Conservation (phyloP, 2,797 vertebrate species). For the Huso huso region DNA sequence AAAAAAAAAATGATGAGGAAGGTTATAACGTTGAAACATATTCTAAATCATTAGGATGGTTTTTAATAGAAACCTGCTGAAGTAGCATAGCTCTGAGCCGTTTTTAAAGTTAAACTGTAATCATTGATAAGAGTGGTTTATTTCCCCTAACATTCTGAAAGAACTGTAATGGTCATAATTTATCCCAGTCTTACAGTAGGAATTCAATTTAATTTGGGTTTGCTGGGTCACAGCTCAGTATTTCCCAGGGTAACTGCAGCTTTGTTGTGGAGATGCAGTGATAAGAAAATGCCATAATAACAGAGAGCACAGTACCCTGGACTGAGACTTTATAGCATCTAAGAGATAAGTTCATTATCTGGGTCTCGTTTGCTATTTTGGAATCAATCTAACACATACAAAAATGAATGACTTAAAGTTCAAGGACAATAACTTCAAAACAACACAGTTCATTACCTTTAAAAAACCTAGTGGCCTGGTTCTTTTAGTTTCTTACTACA, state of each 20-base stretch:
- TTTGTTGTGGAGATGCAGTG: constrained; percentile 6
- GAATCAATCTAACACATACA: too few relatives aligned
- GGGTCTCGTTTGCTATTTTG: too few relatives aligned
- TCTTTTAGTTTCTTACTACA: too few relatives aligned
- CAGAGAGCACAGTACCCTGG: constrained; percentile 6
- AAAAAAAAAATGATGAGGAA: too few relatives aligned
- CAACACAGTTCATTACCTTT: too few relatives aligned
- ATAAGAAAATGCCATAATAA: constrained; percentile 8
- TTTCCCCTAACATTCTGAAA: constrained; percentile 9
- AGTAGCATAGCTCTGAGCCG: neutral
- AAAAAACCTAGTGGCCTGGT: too few relatives aligned
- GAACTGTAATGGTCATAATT: constrained; percentile 14
- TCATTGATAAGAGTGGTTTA: constrained; percentile 16
- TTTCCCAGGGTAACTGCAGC: constrained; percentile 6
- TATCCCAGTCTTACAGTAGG: constrained; percentile 8
- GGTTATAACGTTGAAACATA: too few relatives aligned
- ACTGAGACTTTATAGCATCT: neutral
- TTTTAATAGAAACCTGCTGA: too few relatives aligned
- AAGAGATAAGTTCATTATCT: too few relatives aligned
- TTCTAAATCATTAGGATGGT: too few relatives aligned
- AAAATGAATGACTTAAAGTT: too few relatives aligned
- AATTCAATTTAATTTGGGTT: constrained; percentile 11
- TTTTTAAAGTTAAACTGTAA: constrained; percentile 21
- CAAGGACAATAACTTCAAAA: too few relatives aligned
- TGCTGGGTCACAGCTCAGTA: constrained; percentile 10